Evolutionary conservation across 2,113 vertebrate genomes (phyloP).

Genomic region (Herpetotheres cachinnans): DNA sequence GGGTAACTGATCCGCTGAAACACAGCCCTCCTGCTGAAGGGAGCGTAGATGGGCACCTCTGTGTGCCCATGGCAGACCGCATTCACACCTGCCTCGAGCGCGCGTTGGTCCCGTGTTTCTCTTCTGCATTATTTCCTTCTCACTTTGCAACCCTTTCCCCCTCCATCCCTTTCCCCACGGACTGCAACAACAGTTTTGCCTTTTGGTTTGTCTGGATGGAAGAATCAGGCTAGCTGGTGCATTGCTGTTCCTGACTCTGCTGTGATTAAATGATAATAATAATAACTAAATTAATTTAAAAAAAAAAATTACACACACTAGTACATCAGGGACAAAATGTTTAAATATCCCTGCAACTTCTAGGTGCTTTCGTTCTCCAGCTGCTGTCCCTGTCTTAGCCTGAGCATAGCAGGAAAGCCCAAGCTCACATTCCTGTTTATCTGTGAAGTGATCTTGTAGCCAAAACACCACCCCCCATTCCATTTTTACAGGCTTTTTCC

Average conservation of each 20-base stretch:
- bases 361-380: slow-evolving; percentile 1
- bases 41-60: not conserved
- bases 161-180: not conserved
- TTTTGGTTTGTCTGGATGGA: not conserved
- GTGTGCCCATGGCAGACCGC: not conserved
- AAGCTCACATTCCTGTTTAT: not conserved
- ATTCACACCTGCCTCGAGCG: accelerated
- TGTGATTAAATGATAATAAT: not conserved
- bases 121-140: not conserved
- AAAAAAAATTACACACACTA: not conserved
- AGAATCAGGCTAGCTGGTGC: not conserved
- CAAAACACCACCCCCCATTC: not conserved
- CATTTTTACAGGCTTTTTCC: slow-evolving; percentile 52
- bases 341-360: not conserved
- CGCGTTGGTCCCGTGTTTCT: accelerated
- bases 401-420: not conserved
- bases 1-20: not conserved
- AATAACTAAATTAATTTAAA: not conserved
- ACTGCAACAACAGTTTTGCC: not conserved
- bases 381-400: not conserved
- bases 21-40: not conserved
- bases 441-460: not conserved
- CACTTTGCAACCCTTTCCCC: not conserved
- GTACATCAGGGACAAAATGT: not conserved
- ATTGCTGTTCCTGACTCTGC: not conserved